Percentiles rank a stretch among this genome's conserved stretches.
Conservation (phyloP, 2,113 vertebrate genomes). For the Pseudopodoces humilis region DNA sequence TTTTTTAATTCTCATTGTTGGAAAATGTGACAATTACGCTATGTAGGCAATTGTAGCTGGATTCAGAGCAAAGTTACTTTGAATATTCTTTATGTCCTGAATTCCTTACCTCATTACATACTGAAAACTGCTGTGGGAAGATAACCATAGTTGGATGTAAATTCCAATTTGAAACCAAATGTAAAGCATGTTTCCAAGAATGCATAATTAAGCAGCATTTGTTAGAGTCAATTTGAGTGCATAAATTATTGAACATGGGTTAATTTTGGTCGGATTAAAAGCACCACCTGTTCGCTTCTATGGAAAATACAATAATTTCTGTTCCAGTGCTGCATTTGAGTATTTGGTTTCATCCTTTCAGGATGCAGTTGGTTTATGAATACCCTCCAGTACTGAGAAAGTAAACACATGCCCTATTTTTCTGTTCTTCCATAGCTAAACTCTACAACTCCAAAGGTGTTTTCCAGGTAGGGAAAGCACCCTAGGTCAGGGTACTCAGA, state of each 20-base stretch:
- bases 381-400: not conserved
- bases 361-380: not conserved
- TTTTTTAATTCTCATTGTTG: not conserved
- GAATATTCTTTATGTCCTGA: slow-evolving; percentile 5
- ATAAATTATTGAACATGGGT: slow-evolving; percentile 58
- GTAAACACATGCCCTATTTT: not conserved
- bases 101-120: not conserved
- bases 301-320: slow-evolving; percentile 10
- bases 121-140: slow-evolving; percentile 34
- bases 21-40: not conserved
- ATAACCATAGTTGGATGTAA: slow-evolving; percentile 48
- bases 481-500: not conserved
- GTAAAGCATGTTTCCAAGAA: slow-evolving; percentile 49
- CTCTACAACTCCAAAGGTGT: not conserved
- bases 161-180: slow-evolving; percentile 45
- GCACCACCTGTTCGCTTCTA: slow-evolving; percentile 65
- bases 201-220: slow-evolving; percentile 66
- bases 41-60: not conserved
- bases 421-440: not conserved
- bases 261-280: slow-evolving; percentile 74
- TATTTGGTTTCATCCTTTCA: slow-evolving; percentile 4
- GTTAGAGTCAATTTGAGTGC: slow-evolving; percentile 35
- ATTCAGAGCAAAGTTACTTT: not conserved
- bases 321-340: slow-evolving; percentile 18
- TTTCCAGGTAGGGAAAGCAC: not conserved